Base-by-base conservation (phyloP, 2,797 vertebrate species). In the Menidia menidia region DNA sequence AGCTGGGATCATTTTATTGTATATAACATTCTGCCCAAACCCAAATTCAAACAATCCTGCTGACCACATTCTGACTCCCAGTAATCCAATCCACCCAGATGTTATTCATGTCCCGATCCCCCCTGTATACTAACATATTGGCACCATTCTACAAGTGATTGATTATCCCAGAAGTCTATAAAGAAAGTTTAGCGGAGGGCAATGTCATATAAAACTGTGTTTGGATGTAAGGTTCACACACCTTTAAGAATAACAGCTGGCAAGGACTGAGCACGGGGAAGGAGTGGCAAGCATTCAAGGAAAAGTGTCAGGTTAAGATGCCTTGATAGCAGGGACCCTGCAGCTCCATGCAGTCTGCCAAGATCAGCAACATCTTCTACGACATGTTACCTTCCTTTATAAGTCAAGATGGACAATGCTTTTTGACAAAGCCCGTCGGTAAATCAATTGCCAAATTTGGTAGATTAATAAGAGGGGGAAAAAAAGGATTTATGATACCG, bases 351-450 rank as follows among this genome's bases (percentile, higher is more conserved):
- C 78, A 73, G 83, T 71, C 79, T 85, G 92, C 93, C 92, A 94
- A 94, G 77, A 91, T 86, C 89, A 93, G 88, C 93, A 92, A 77
- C 64, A 72, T 79, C 81, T 87, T 93, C 86, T 83, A 86, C 84
- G 85, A 80, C 74, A 61, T 88, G 92, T 89, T 75, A 85, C 85
- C 86, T 88, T 85, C 76, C 80, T 60, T 61, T 71, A 85, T 62
- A 25, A 68, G 75, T 70, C 60, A 60, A 56, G 78, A 75, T 65
- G 85, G 85, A 88, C 90, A 88, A 82, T 68, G 44, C 78, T 89
- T 78, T 87, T 81, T 87, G 80, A 89, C 74, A 84, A 78, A 74
- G 69, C 71, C 71, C 64, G 25, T 73, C 64, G 57, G 77, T 74
- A 43, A 19, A 30, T 45, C 39, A 25, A 48, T 64, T 75, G 81